phyloP scores from a whole-genome alignment of 2,113 vertebrate species.

The Craseonycteris thonglongyai region DNA sequence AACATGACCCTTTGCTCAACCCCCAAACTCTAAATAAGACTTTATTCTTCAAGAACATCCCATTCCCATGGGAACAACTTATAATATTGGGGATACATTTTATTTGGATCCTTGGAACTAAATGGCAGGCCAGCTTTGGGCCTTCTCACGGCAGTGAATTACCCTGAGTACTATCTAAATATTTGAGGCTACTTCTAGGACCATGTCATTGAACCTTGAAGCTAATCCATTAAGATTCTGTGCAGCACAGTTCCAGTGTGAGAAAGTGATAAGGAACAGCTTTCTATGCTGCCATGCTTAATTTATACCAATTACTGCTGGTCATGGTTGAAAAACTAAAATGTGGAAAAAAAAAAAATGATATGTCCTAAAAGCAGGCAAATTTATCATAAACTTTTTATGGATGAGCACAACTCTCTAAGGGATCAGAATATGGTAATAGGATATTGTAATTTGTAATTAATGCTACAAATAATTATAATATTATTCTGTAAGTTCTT shows the following conservation, averaged over 20 bases:
- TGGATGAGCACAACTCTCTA: neutral
- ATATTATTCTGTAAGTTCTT: neutral
- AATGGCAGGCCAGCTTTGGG: neutral
- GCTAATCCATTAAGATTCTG: neutral
- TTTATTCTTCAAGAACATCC: neutral
- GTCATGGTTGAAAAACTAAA: neutral
- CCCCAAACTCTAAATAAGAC: neutral
- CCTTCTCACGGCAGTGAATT: neutral
- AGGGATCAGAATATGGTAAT: neutral
- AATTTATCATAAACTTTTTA: neutral
- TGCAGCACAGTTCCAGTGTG: neutral
- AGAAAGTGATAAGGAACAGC: neutral
- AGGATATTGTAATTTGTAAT: neutral
- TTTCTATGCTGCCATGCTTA: slow-evolving; percentile 13
- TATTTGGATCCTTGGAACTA: neutral
- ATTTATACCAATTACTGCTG: neutral
- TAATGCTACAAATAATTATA: neutral
- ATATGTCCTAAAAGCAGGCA: neutral
- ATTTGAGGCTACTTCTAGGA: neutral
- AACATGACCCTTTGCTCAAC: neutral
- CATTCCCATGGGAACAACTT: neutral
- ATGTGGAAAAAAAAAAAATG: neutral
- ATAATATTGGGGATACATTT: neutral
- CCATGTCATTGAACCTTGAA: neutral
- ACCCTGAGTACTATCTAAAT: neutral